A percentile compares a stretch with the other conserved stretches of the same genome.
phyloP scores from a whole-genome alignment of 2,113 vertebrate species.

The Pedionomus torquatus region DNA sequence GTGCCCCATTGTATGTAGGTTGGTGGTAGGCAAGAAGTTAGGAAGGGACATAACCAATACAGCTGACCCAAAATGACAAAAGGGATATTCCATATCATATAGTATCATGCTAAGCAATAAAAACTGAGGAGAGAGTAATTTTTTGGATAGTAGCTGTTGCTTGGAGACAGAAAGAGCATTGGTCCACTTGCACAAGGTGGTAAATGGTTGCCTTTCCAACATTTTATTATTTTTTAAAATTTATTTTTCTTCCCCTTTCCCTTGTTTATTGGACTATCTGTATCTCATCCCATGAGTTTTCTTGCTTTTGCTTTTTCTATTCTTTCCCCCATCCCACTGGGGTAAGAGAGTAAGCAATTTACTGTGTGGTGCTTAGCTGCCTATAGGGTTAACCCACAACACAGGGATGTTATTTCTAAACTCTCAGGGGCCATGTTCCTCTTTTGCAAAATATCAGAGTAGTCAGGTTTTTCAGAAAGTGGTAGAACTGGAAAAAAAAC shows the following conservation, averaged over 20 bases:
- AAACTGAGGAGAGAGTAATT: fast-evolving
- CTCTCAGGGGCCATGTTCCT: neutral
- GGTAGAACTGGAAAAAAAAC: neutral
- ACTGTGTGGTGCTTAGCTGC: neutral
- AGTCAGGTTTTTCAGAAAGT: neutral
- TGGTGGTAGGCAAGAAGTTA: neutral
- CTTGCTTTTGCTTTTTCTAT: neutral
- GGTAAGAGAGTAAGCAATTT: neutral
- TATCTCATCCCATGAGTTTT: neutral
- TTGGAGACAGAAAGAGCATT: neutral
- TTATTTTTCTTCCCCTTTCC: neutral
- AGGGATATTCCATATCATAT: fast-evolving
- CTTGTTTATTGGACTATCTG: neutral
- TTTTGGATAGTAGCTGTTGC: neutral
- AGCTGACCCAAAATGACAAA: neutral
- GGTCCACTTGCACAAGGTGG: neutral
- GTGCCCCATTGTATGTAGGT: fast-evolving
- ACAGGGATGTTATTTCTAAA: neutral
- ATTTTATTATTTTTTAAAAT: neutral
- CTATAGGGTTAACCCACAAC: neutral
- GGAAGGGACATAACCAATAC: neutral
- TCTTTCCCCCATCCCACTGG: neutral
- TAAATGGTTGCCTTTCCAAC: fast-evolving
- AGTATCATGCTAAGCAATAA: neutral
- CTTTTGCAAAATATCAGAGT: neutral